Base-by-base conservation (phyloP, 2,888 invertebrate species). In the Ametastegia equiseti region DNA sequence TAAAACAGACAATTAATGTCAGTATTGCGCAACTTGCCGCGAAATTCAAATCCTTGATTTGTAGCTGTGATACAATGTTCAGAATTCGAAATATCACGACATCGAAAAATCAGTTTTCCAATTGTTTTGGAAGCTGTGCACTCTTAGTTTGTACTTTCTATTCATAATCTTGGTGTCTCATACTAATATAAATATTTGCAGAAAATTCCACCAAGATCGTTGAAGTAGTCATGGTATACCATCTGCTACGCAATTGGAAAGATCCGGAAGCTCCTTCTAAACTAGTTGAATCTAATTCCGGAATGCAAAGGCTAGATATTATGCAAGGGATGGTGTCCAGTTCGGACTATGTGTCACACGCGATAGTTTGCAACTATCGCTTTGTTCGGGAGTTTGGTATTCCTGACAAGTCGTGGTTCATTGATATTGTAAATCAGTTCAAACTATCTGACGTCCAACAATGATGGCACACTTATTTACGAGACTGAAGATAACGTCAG, bases 341-440 rank as follows among this genome's bases (percentile, higher is more conserved):
- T 27, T 19, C 86, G 7, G 85, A 86, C 15, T 85, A 86, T 82
- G 78, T 82, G 33, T 84, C 86, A 27, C 83, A 84, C 60, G 82
- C 89, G 36, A 85, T 85, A 71, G 81, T 90, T 45, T 88, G 89
- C 84, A 92, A 92, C 84, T 92, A 91, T 84, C 87, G 92, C 84
- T 94, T 93, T 85, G 90, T 92, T 77, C 90, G 93, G 67, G 92
- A 92, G 1, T 91, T 93, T 86, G 93, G 92, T 5, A 87, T 92
- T 6, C 87, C 87, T 15, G 90, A 92, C 67, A 91, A 92, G 39
- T 87, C 91, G 7, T 94, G 94, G 94, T 92, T 90, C 11, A 91
- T 93, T 45, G 93, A 92, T 84, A 87, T 91, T 81, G 85, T 93
- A 1, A 93, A 93, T 86, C 92, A 94, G 83, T 92, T 92, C 82